Base-by-base conservation (phyloP, 2,888 invertebrate species). In the Pyrocoelia pectoralis region DNA sequence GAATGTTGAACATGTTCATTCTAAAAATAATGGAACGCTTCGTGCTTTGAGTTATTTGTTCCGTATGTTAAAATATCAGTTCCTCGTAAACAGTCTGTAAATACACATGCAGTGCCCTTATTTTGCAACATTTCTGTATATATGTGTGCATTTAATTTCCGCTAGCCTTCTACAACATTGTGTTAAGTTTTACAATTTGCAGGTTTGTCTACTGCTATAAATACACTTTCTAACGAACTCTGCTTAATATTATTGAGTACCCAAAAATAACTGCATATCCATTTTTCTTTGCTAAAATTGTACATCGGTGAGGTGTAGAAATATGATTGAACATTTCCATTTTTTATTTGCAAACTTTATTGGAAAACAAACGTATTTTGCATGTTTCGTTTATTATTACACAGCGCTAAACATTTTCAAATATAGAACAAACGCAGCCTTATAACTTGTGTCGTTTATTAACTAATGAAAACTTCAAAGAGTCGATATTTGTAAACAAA, bases 121-220 rank as follows among this genome's bases (percentile, higher is more conserved):
- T 63, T 61, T 58, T 58, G 63, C 58, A 64, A 59, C 59, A 64
- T 64, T 63, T 59, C 52, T 28, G 56, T 59, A 43, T 59, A 43
- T 64, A 56, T 64, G 55, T 64, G 64, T 59, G 64, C 64, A 64
- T 54, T 59, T 64, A 59, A 64, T 64, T 64, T 64, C 64, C 64
- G 58, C 38, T 46, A 18, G 57, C 54, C 43, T 64, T 50, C 56
- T 63, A 63, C 24, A 5, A 24, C 63, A 63, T 53, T 63, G 63
- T 63, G 54, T 54, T 38, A 53, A 48, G 49, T 61, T 54, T 63
- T 54, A 50, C 48, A 58, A 58, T 49, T 63, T 57, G 58, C 57
- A 57, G 63, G 63, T 63, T 63, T 54, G 62, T 62, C 54, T 63
- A 41, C 46, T 12, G 52, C 63, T 63, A 58, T 63, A 63, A 63